phyloP scores from a whole-genome alignment of 2,797 vertebrate genomes.

The Halcyon badia region DNA sequence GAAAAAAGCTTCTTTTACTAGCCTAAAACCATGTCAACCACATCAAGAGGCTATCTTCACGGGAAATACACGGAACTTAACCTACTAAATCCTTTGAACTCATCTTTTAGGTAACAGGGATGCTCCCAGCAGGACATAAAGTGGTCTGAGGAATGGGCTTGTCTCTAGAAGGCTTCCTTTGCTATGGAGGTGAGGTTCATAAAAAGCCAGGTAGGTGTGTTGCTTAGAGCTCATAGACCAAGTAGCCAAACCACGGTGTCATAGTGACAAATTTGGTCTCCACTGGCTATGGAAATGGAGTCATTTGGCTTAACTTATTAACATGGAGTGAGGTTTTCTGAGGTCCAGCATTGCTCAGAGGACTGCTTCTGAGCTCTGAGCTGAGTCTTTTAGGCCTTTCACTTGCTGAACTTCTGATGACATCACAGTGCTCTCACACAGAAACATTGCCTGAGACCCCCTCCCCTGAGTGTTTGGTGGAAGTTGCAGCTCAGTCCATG shows the following conservation, averaged over 20 bases:
- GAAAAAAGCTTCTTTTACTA: background rate
- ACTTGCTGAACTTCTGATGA: background rate
- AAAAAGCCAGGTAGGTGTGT: background rate
- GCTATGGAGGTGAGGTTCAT: background rate
- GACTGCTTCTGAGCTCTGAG: background rate
- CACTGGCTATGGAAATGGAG: background rate
- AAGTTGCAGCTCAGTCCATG: fast-evolving
- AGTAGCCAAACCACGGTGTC: background rate
- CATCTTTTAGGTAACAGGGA: background rate
- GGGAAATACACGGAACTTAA: background rate
- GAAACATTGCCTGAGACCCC: fast-evolving
- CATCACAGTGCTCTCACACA: fast-evolving
- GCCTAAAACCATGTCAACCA: background rate
- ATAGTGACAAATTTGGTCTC: fast-evolving
- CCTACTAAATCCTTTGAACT: background rate
- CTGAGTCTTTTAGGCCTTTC: background rate
- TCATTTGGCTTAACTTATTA: background rate
- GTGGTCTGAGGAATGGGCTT: background rate
- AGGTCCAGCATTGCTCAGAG: background rate
- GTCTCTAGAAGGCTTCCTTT: background rate
- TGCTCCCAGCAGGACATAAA: background rate
- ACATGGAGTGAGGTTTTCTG: background rate
- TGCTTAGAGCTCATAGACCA: background rate
- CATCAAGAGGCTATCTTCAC: background rate
- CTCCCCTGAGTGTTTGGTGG: fast-evolving